Percentiles rank a stretch among this genome's conserved stretches.
Evolutionary conservation across 1,140 invertebrate genomes (phyloP).

Genomic region (Papilio polytes): DNA sequence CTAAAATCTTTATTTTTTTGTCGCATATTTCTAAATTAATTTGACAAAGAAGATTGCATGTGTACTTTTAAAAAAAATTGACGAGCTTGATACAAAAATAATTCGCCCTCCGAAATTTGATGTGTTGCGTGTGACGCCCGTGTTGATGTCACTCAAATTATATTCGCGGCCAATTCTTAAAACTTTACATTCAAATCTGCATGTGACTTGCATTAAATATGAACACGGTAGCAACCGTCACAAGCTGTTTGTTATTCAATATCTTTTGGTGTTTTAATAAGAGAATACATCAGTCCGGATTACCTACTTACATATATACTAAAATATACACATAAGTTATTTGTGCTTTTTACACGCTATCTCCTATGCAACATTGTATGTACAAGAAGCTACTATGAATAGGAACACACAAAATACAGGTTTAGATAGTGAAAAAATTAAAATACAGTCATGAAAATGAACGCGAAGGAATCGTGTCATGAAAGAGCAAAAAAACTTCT

Average conservation of each 20-base stretch:
- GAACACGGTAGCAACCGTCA: slow-evolving; percentile 16
- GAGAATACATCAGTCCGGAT: not conserved
- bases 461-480: slow-evolving; percentile 52
- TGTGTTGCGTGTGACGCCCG: not conserved
- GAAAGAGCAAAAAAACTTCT: slow-evolving; percentile 58
- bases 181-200: slow-evolving; percentile 22
- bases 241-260: slow-evolving; percentile 2
- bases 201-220: slow-evolving; percentile 32
- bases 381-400: too few species aligned
- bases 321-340: too few species aligned
- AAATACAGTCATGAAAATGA: not conserved
- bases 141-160: slow-evolving; percentile 30
- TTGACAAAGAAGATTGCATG: slow-evolving; percentile 12
- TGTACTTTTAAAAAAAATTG: slow-evolving; percentile 16
- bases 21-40: not conserved
- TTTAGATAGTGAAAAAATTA: not conserved
- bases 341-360: not conserved
- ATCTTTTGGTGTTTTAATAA: slow-evolving; percentile 16
- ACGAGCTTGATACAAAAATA: slow-evolving; percentile 3
- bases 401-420: too few species aligned
- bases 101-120: slow-evolving; percentile 19
- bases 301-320: too few species aligned
- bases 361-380: not conserved
- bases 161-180: slow-evolving; percentile 25
- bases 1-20: not conserved